Evolutionary conservation across 2,888 invertebrate genomes (phyloP).

Genomic region (Ophraella communa): DNA sequence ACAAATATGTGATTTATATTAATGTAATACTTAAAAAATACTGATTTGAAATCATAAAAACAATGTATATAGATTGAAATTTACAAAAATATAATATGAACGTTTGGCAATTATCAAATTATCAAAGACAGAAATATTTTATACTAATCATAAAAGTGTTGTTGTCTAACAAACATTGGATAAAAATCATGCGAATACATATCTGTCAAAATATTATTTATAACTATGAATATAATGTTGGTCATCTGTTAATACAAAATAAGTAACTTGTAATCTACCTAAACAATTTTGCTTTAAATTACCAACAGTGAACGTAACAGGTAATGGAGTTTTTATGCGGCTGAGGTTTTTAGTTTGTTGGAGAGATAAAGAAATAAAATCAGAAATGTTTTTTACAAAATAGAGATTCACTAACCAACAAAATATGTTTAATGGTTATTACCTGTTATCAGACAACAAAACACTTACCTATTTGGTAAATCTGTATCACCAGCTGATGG

Average conservation of each 20-base stretch:
- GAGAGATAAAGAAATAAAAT: no score
- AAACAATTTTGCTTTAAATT: not conserved
- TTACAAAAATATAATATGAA: not conserved
- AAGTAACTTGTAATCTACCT: not conserved
- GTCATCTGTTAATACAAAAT: not conserved
- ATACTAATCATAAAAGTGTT: not conserved
- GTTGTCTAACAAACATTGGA: not conserved
- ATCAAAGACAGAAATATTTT: not conserved
- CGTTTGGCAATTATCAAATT: slow-evolving; percentile 10
- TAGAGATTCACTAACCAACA: no score
- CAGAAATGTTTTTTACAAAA: no score
- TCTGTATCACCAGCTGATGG: not conserved
- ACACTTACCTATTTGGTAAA: not conserved
- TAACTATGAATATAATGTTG: not conserved
- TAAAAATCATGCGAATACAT: not conserved
- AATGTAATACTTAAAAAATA: no score
- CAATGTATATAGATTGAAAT: no score
- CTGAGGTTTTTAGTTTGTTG: no score
- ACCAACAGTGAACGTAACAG: no score
- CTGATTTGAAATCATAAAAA: no score
- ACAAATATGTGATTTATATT: no score
- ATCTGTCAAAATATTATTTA: not conserved
- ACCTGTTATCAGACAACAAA: not conserved
- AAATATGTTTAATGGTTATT: no score
- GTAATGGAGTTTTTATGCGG: no score